A percentile compares a stretch with the other conserved stretches of the same genome.
These are phyloP conservation scores for Trachymyrmex cornetzi DNA, from an alignment of 1,140 invertebrate genomes.

Conservation along the genomic window DNA sequence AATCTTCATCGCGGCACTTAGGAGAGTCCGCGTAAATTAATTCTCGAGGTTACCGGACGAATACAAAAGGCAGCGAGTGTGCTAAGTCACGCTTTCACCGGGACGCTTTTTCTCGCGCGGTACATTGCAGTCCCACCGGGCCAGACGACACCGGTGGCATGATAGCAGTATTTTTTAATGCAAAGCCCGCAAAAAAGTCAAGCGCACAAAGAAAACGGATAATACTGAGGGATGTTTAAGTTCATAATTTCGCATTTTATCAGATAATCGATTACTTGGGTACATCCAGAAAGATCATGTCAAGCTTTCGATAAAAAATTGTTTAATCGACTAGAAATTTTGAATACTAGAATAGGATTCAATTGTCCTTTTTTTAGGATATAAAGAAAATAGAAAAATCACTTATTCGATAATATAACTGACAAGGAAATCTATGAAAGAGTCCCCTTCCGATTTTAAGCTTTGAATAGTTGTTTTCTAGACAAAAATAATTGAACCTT, in stretches of 20 bases:
- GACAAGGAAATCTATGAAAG: background rate
- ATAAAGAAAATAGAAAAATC: background rate
- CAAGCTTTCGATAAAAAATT: background rate
- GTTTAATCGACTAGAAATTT: constrained; percentile 19
- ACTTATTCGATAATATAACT: background rate
- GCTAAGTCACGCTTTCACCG: constrained; percentile 72
- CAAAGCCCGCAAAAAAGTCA: constrained; percentile 8
- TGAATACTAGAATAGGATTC: background rate
- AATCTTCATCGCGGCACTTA: constrained; percentile 77
- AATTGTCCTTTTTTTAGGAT: background rate
- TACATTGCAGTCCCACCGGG: constrained; percentile 25
- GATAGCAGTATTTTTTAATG: constrained; percentile 58
- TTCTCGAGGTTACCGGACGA: constrained; percentile 66
- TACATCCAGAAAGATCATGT: background rate
- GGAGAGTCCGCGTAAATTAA: constrained; percentile 71
- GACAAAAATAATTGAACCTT: no score
- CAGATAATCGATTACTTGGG: constrained; percentile 5
- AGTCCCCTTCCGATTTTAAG: no score
- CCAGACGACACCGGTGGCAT: constrained; percentile 23
- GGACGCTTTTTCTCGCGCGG: constrained; percentile 61
- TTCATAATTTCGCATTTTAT: constrained; percentile 26
- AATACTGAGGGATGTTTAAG: background rate
- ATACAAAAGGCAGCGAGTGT: constrained; percentile 64
- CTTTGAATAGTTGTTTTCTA: no score
- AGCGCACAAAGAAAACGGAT: constrained; percentile 1